Conservation (phyloP, 2,888 invertebrate genomes). For the Xanthostigma xanthostigma region DNA sequence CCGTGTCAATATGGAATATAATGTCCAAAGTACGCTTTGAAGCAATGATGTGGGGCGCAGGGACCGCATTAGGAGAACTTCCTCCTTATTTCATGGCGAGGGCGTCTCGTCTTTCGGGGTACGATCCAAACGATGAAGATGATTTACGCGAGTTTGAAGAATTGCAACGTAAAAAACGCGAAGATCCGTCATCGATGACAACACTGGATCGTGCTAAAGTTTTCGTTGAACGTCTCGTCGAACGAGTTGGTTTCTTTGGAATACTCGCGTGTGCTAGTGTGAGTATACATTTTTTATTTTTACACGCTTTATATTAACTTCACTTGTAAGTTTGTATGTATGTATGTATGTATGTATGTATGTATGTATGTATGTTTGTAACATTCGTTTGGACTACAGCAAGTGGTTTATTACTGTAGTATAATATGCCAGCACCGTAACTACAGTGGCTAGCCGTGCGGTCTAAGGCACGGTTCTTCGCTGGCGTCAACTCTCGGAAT, state of each 20-base stretch:
- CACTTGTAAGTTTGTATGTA: too few relatives aligned
- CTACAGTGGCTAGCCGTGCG: too few relatives aligned
- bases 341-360: not conserved
- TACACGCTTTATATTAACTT: too few relatives aligned
- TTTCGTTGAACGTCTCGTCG: constrained; percentile 76
- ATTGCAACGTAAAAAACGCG: constrained; percentile 41
- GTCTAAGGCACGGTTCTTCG: too few relatives aligned
- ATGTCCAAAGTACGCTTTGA: constrained; percentile 92
- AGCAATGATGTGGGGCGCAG: constrained; percentile 94
- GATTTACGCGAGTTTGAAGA: constrained; percentile 62
- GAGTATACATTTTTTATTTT: constrained; percentile 24
- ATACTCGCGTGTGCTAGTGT: constrained; percentile 92
- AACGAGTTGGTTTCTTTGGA: constrained; percentile 88
- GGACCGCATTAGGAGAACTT: constrained; percentile 96
- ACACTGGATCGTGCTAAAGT: constrained; percentile 65
- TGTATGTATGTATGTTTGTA: too few relatives aligned
- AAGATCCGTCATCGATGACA: constrained; percentile 40
- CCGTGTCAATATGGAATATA: constrained; percentile 78
- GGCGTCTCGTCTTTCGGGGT: constrained; percentile 60
- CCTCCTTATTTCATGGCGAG: constrained; percentile 99
- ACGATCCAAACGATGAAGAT: constrained; percentile 46
- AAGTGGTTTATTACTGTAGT: too few relatives aligned
- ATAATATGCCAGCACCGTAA: too few relatives aligned
- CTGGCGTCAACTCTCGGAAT: too few relatives aligned
- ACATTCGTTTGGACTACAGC: too few relatives aligned